Evolutionary conservation across 2,797 vertebrate genomes (phyloP).

Genomic region (Neosilurus hyrtlii): DNA sequence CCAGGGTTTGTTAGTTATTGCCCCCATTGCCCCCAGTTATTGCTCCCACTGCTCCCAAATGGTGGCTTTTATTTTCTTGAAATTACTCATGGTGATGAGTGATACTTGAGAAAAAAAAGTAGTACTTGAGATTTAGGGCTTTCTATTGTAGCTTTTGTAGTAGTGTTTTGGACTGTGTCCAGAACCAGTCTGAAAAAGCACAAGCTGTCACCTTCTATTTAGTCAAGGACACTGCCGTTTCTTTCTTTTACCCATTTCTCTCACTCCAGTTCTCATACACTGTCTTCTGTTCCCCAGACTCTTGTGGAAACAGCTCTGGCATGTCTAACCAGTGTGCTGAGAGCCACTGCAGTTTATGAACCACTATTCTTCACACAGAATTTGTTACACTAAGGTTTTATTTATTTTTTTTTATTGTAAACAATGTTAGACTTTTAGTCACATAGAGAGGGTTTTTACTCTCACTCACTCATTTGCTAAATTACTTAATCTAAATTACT

Average conservation of each 20-base stretch:
- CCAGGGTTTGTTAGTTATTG: neutral
- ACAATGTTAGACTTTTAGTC: neutral
- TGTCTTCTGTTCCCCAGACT: constrained; percentile 44
- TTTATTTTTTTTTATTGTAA: neutral
- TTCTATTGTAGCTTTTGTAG: constrained; percentile 17
- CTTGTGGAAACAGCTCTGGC: constrained; percentile 60
- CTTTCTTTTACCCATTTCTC: constrained; percentile 1
- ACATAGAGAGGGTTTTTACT: neutral
- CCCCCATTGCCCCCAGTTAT: neutral
- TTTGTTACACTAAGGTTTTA: neutral
- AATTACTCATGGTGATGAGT: constrained; percentile 14
- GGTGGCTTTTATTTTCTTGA: neutral
- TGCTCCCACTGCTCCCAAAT: neutral
- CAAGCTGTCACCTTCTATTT: constrained; percentile 39
- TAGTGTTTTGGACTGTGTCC: constrained; percentile 38
- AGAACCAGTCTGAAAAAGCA: constrained; percentile 19
- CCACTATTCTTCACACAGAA: neutral
- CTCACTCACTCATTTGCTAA: too few relatives aligned
- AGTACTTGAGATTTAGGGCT: constrained; percentile 8
- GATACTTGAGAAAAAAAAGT: constrained; percentile 7
- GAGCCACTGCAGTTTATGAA: neutral
- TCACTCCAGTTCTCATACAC: constrained; percentile 48
- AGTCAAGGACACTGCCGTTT: constrained; percentile 29
- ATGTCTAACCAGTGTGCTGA: constrained; percentile 63
- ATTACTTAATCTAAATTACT: too few relatives aligned